A percentile compares a stretch with the other conserved stretches of the same genome.
Conservation (phyloP, 2,888 invertebrate genomes). For the Brachyptera putata region DNA sequence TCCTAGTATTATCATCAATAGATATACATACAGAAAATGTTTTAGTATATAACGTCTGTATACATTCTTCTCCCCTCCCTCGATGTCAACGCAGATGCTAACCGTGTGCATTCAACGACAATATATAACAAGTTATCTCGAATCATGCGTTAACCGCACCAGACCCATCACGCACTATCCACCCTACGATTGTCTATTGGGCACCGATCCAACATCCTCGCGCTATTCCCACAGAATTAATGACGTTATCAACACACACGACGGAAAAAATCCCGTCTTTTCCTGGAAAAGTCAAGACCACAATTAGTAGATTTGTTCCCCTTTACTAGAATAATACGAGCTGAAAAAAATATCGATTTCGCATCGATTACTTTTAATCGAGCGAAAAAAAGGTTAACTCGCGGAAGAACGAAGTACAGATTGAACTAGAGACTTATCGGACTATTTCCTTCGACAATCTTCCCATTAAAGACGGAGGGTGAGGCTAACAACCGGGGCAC, state of each 20-base stretch:
- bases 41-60: too few species aligned
- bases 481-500: neutral
- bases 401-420: neutral
- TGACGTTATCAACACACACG: slow-evolving; percentile 22
- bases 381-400: slow-evolving; percentile 12
- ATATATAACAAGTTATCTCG: neutral
- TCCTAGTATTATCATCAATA: too few species aligned
- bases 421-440: slow-evolving; percentile 8
- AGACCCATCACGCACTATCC: neutral
- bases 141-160: slow-evolving; percentile 5
- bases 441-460: slow-evolving; percentile 5
- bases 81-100: too few species aligned
- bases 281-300: slow-evolving; percentile 12
- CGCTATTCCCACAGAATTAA: slow-evolving; percentile 1
- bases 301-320: slow-evolving; percentile 12
- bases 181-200: slow-evolving; percentile 7
- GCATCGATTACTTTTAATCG: slow-evolving; percentile 16
- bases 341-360: slow-evolving; percentile 3
- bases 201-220: slow-evolving; percentile 16
- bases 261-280: slow-evolving; percentile 11
- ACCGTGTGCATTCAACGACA: too few species aligned
- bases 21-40: too few species aligned
- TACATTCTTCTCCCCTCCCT: too few species aligned
- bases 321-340: slow-evolving; percentile 9
- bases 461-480: slow-evolving; percentile 1